A percentile compares a stretch with the other conserved stretches of the same genome.
These are phyloP conservation scores for Platalea minor DNA, from an alignment of 2,797 vertebrate genomes.

Conservation along the genomic window DNA sequence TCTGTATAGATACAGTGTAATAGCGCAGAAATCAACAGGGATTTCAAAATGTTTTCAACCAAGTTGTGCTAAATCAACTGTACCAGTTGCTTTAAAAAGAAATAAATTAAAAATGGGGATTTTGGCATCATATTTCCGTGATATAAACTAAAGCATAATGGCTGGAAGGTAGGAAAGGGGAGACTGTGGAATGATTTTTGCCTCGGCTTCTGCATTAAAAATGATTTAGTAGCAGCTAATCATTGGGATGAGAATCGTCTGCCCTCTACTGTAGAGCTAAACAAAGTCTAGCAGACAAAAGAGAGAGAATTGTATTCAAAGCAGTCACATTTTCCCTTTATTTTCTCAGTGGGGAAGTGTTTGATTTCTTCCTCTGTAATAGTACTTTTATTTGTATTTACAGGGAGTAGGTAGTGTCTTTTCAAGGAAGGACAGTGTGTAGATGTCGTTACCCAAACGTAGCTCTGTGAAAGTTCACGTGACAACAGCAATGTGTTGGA, in stretches of 20 bases:
- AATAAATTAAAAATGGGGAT: background rate
- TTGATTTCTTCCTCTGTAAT: background rate
- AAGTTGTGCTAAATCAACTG: background rate
- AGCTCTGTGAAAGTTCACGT: fast-evolving
- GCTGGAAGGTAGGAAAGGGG: background rate
- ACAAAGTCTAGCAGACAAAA: background rate
- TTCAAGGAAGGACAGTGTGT: fast-evolving
- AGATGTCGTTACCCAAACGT: fast-evolving
- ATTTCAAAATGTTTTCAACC: background rate
- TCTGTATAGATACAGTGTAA: background rate
- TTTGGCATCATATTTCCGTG: background rate
- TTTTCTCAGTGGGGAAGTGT: background rate
- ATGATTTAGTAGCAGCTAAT: background rate
- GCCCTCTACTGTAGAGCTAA: constrained; percentile 18
- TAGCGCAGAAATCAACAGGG: background rate
- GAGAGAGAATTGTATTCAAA: background rate
- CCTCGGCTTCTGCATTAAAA: background rate
- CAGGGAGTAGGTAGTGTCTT: background rate
- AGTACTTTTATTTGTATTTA: background rate
- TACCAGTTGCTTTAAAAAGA: background rate
- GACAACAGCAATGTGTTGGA: background rate
- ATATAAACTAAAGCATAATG: background rate
- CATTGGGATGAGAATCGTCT: background rate
- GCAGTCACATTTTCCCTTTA: background rate
- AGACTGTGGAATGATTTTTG: background rate